Conservation (phyloP, 2,888 invertebrate species). For the Eupithecia subfuscata region DNA sequence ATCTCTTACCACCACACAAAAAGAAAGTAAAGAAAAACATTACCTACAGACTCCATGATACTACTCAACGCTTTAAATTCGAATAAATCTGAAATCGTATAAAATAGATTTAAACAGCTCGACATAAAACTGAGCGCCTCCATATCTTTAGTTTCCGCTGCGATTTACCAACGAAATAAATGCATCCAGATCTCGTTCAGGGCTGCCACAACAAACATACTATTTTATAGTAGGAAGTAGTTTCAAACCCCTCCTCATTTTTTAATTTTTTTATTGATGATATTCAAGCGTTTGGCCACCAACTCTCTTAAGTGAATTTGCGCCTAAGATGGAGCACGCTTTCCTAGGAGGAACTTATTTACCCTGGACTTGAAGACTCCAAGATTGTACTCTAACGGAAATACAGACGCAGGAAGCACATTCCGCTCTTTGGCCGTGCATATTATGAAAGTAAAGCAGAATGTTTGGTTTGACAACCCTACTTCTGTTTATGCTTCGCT, state of each 20-base stretch:
- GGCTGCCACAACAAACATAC: slow-evolving; percentile 22
- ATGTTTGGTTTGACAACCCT: slow-evolving; percentile 16
- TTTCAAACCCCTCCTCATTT: too few species aligned
- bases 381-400: too few species aligned
- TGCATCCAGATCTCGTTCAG: slow-evolving; percentile 28
- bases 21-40: background rate
- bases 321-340: too few species aligned
- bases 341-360: too few species aligned
- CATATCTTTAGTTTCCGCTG: slow-evolving; percentile 36
- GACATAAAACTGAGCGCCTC: slow-evolving; percentile 25
- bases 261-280: too few species aligned
- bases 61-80: slow-evolving; percentile 11
- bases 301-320: too few species aligned
- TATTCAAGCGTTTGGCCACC: too few species aligned
- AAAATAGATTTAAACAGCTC: slow-evolving; percentile 11
- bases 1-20: too few species aligned
- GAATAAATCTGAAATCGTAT: slow-evolving; percentile 14
- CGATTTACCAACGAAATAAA: slow-evolving; percentile 36
- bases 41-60: background rate
- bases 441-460: too few species aligned
- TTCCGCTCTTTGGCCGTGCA: too few species aligned
- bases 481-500: slow-evolving; percentile 1
- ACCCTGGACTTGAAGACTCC: too few species aligned
- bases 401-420: too few species aligned
- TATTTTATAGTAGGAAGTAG: background rate